Evolutionary conservation across 2,113 vertebrate genomes (phyloP), one percentile per base, ranked within the genome.

Genomic region (Lagenorhynchus albirostris): DNA sequence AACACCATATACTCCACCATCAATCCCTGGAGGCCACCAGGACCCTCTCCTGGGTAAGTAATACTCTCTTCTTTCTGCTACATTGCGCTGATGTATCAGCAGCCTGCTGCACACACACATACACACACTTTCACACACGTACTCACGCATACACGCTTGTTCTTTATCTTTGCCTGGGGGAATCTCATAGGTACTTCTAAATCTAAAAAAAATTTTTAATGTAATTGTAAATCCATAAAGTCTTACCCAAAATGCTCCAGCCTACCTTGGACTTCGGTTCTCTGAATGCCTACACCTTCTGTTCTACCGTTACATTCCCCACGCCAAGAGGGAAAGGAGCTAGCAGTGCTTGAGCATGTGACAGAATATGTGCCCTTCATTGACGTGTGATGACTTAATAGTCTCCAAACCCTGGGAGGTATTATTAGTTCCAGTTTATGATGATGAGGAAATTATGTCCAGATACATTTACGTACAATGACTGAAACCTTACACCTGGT

Each of bases 1-100:
- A 23, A 41, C 3, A 36, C 8, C 13, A 0, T 60, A 29, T 6
- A 31, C 2, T 9, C 50, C 21, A 15, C 17, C 5, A 3, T 63
- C 4, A 31, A 21, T 11, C 4, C 26, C 6, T 25, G 62, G 33
- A 3, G 4, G 7, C 38, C 6, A 74, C 1, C 1, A 25, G 2
- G 25, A 13, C 9, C 9, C 13, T 47, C 29, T 63, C 2, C 29
- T 82, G 17, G 58, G 15, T 13, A 44, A 50, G 7, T 8, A 23
- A 29, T 23, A 8, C 6, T 81, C 9, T 65, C 68, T 3, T 21
- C 62, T 14, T 41, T 44, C 58, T 31, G 29, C 53, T 25, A 12
- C 36, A 14, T 44, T 17, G 25, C 50, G 29, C 15, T 55, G 55
- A 44, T 31, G 0, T 15, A 6, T 15, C 36, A 41, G 25, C 1